These are phyloP conservation scores for Hirtodrosophila histrioides DNA, from an alignment of 2,888 invertebrate genomes.

Conservation along the genomic window DNA sequence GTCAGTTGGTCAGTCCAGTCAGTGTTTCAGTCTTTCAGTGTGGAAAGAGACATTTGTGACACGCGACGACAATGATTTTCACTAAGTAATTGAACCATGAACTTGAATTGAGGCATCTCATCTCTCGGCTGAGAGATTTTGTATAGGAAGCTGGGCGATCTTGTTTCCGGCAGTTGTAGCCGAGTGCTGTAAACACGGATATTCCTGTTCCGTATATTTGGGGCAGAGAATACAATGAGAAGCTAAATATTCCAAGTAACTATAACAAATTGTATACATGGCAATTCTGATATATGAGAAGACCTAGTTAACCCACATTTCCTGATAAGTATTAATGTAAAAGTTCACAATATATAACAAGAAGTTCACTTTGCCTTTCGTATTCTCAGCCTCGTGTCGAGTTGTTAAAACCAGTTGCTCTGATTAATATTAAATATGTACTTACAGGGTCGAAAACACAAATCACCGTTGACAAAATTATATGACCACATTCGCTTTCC, in stretches of 20 bases:
- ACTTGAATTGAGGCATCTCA: conserved; percentile 62
- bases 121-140: conserved; percentile 15
- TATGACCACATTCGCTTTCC: too few species aligned
- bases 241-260: neutral
- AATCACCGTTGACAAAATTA: too few species aligned
- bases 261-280: too few species aligned
- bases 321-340: too few species aligned
- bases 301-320: too few species aligned
- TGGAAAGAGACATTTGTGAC: conserved; percentile 26
- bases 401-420: too few species aligned
- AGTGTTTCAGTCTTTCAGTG: neutral
- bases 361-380: too few species aligned
- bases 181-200: conserved; percentile 18
- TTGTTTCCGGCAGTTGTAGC: conserved; percentile 29
- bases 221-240: conserved; percentile 11
- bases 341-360: too few species aligned
- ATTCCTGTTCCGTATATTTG: conserved; percentile 3
- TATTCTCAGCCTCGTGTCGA: too few species aligned
- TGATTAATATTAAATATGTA: too few species aligned
- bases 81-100: conserved; percentile 73
- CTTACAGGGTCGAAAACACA: too few species aligned
- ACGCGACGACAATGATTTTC: conserved; percentile 27
- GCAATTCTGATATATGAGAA: too few species aligned
- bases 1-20: conserved; percentile 1
- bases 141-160: conserved; percentile 26